A percentile compares a stretch with the other conserved stretches of the same genome.
phyloP scores from a whole-genome alignment of 1,140 invertebrate species.

The Lerema accius region DNA sequence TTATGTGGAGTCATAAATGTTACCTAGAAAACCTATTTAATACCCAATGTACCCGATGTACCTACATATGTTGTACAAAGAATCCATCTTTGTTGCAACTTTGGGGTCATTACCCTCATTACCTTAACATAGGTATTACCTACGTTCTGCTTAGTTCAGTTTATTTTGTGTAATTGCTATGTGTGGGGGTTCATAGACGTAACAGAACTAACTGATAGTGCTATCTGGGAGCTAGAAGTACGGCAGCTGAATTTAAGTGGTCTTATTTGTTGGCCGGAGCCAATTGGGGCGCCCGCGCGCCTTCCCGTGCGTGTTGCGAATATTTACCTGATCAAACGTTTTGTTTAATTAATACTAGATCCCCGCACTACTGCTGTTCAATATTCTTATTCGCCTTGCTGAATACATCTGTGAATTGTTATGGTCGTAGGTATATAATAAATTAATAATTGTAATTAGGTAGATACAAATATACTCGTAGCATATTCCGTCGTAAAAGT shows the following conservation, averaged over 20 bases:
- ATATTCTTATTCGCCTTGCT: too few relatives aligned
- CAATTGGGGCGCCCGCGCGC: constrained; percentile 49
- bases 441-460: too few relatives aligned
- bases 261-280: constrained; percentile 59
- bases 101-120: too few relatives aligned
- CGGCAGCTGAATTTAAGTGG: constrained; percentile 64
- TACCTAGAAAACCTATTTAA: too few relatives aligned
- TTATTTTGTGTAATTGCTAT: constrained; percentile 66
- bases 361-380: constrained; percentile 33
- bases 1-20: too few relatives aligned
- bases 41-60: too few relatives aligned
- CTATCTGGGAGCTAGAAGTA: constrained; percentile 55
- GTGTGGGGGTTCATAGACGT: constrained; percentile 53
- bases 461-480: too few relatives aligned
- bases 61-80: too few relatives aligned
- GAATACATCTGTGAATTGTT: too few relatives aligned
- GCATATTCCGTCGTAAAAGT: too few relatives aligned
- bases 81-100: too few relatives aligned
- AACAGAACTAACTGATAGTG: constrained; percentile 54
- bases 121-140: neutral
- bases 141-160: constrained; percentile 50
- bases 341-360: constrained; percentile 58
- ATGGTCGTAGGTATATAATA: too few relatives aligned
- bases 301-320: constrained; percentile 50
- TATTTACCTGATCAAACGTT: constrained; percentile 52